Conservation (phyloP, 2,113 vertebrate genomes). For the Cryptotis parvus region DNA sequence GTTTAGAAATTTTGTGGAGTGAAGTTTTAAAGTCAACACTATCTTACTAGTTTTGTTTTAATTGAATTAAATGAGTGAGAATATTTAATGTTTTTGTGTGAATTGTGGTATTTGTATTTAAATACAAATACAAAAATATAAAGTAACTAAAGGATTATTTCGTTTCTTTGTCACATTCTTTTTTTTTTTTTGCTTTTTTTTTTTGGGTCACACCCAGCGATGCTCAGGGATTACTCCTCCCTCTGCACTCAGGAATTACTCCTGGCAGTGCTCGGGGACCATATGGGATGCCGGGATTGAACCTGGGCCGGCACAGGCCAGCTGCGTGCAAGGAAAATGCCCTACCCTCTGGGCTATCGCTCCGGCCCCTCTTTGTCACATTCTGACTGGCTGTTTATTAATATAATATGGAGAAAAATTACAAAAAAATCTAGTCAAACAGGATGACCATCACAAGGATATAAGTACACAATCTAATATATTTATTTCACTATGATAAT, state of each 20-base stretch:
- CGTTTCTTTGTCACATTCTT: slow-evolving; percentile 13
- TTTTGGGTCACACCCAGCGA: too few relatives aligned
- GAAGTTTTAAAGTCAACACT: neutral
- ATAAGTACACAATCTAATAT: neutral
- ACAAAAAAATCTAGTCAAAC: neutral
- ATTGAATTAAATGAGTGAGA: slow-evolving; percentile 15
- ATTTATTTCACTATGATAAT: slow-evolving; percentile 20
- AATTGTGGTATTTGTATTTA: neutral
- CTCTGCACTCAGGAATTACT: too few relatives aligned
- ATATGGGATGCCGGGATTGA: too few relatives aligned
- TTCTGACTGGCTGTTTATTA: slow-evolving; percentile 24
- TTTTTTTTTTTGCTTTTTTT: too few relatives aligned
- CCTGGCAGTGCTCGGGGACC: too few relatives aligned
- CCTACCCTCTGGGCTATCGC: too few relatives aligned
- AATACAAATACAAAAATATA: too few relatives aligned
- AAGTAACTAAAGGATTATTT: slow-evolving; percentile 1
- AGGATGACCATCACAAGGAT: neutral
- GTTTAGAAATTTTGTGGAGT: neutral
- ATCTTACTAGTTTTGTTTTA: slow-evolving; percentile 3
- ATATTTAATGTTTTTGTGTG: neutral
- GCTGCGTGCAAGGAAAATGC: too few relatives aligned
- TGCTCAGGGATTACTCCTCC: too few relatives aligned
- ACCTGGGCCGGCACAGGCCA: too few relatives aligned
- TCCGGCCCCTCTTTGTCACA: slow-evolving; percentile 10
- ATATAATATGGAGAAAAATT: neutral